A percentile compares a stretch with the other conserved stretches of the same genome.
phyloP scores from a whole-genome alignment of 2,888 invertebrate species.

The Callosobruchus maculatus region DNA sequence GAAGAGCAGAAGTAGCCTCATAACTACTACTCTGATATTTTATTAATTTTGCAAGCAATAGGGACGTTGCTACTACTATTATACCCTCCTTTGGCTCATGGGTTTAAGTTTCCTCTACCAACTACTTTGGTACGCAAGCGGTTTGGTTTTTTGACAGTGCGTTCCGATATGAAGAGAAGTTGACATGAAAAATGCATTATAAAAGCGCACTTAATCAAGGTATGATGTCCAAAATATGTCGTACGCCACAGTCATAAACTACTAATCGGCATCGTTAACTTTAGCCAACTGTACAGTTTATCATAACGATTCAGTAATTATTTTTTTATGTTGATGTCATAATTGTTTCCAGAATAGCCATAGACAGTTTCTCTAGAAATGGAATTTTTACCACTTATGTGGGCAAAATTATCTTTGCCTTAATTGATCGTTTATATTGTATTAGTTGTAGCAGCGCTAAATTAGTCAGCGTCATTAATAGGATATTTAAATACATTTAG shows the following conservation, averaged over 20 bases:
- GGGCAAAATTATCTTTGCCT: neutral
- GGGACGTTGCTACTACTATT: no score
- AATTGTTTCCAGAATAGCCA: neutral
- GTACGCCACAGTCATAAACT: neutral
- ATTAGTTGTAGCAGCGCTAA: neutral
- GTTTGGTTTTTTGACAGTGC: no score
- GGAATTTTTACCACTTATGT: neutral
- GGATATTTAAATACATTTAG: neutral
- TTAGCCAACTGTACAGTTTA: neutral
- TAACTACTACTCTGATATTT: no score
- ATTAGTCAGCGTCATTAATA: neutral
- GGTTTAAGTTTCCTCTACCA: no score
- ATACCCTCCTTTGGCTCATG: no score
- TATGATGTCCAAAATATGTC: no score
- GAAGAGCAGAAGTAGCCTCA: no score
- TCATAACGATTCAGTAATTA: neutral
- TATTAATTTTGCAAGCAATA: no score
- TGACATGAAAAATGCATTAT: no score
- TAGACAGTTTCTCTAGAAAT: neutral
- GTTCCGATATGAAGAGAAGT: no score
- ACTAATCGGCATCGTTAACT: neutral
- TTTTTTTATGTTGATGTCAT: neutral
- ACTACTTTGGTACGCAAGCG: no score
- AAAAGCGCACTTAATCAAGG: no score
- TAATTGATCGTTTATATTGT: neutral